Base-by-base conservation (phyloP, 2,113 vertebrate species). In the Platichthys flesus region DNA sequence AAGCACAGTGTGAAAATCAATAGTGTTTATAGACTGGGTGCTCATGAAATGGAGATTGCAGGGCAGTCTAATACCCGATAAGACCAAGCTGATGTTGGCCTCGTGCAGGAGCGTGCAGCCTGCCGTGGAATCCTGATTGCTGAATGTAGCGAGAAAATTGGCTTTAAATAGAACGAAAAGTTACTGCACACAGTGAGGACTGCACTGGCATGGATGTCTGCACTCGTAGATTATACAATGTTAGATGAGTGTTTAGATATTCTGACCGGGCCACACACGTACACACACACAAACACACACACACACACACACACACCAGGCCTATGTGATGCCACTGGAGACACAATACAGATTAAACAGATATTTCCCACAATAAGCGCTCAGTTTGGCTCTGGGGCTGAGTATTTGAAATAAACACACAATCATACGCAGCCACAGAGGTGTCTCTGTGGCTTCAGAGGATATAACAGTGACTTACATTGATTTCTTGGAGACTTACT, bases 1-100 rank as follows among this genome's bases (percentile, higher is more conserved):
- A 85, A 68, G 70, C 81, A 68, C 67, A 85, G 76, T 83, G 85
- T 88, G 85, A 89, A 92, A 92, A 93, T 92, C 91, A 92, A 93
- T 93, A 90, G 82, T 90, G 89, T 86, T 93, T 92, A 91, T 87
- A 88, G 90, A 92, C 79, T 85, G 61, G 78, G 57, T 83, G 88
- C 85, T 89, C 87, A 86, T 92, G 85, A 93, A 90, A 91, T 85
- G 82, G 89, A 89, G 87, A 90, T 93, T 91, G 80, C 81, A 55
- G 72, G 26, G 71, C 76, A 64, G 65, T 78, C 76, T 88, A 89
- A 89, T 83, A 85, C 80, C 82, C n/a, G 62, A 86, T 90, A 88
- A 81, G 79, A 88, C 79, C 79, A 77, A 68, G 74, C 77, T 82
- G 81, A 78, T 76, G 70, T 90, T 70, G 77, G 88, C 79, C 67